phyloP scores from a whole-genome alignment of 2,888 invertebrate species.

The Erebia epiphron region DNA sequence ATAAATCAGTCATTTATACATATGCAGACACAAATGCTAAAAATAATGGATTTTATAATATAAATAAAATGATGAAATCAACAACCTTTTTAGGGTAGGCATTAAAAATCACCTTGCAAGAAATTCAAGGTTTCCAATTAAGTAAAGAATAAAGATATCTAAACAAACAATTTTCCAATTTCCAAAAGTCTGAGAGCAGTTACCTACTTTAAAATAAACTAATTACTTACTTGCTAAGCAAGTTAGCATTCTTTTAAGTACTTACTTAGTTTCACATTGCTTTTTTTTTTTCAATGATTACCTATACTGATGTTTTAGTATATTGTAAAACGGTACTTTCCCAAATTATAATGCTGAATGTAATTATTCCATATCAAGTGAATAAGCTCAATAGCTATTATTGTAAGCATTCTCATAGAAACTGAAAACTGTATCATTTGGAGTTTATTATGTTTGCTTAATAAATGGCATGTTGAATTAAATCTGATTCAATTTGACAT shows the following conservation, averaged over 20 bases:
- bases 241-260: not conserved
- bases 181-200: not conserved
- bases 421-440: not conserved
- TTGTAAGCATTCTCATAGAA: not conserved
- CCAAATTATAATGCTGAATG: not conserved
- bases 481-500: not conserved
- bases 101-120: not conserved
- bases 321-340: not conserved
- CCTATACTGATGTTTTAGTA: too few species aligned
- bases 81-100: not conserved
- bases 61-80: not conserved
- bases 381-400: not conserved
- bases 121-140: not conserved
- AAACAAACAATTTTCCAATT: not conserved
- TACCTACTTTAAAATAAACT: not conserved
- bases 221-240: not conserved
- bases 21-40: too few species aligned
- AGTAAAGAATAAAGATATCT: not conserved
- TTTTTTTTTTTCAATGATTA: too few species aligned
- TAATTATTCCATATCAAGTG: not conserved
- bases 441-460: not conserved
- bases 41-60: too few species aligned
- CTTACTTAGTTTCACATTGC: too few species aligned
- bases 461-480: not conserved
- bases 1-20: too few species aligned